Conservation (phyloP, 2,797 vertebrate species). For the Epinephelus malabaricus region DNA sequence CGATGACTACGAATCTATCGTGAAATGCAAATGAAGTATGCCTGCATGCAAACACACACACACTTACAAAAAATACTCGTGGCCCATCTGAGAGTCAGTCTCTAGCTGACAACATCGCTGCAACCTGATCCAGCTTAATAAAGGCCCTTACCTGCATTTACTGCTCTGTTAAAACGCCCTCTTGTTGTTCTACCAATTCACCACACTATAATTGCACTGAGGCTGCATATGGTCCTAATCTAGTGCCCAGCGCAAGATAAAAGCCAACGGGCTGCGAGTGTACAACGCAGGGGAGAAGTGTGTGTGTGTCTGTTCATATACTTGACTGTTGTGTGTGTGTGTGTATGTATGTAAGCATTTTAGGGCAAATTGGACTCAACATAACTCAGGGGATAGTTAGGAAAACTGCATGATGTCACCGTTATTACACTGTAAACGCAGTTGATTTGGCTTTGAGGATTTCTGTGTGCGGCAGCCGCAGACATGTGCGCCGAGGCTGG, state of each 20-base stretch:
- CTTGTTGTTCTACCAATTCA: constrained; percentile 84
- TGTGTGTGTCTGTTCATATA: constrained; percentile 13
- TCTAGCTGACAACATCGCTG: constrained; percentile 73
- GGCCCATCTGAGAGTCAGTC: constrained; percentile 58
- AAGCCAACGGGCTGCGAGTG: constrained; percentile 70
- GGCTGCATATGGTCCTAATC: constrained; percentile 85
- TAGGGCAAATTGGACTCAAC: constrained; percentile 75
- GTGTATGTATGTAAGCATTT: constrained; percentile 71
- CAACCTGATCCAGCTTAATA: constrained; percentile 78
- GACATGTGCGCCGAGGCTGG: constrained; percentile 54
- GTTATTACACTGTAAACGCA: constrained; percentile 71
- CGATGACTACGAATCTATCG: constrained; percentile 5
- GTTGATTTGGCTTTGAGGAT: constrained; percentile 75
- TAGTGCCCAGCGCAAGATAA: constrained; percentile 72
- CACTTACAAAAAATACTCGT: constrained; percentile 17
- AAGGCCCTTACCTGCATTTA: constrained; percentile 82
- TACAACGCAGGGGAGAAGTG: constrained; percentile 61
- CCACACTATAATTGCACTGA: constrained; percentile 72
- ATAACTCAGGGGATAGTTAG: constrained; percentile 67
- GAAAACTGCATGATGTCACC: constrained; percentile 80
- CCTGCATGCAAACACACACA: constrained; percentile 29
- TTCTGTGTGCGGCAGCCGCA: constrained; percentile 33
- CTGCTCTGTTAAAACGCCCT: constrained; percentile 79
- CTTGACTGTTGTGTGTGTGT: constrained; percentile 16
- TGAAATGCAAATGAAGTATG: constrained; percentile 19